phyloP scores from a whole-genome alignment of 2,888 invertebrate genomes.

The Athalia cordata region DNA sequence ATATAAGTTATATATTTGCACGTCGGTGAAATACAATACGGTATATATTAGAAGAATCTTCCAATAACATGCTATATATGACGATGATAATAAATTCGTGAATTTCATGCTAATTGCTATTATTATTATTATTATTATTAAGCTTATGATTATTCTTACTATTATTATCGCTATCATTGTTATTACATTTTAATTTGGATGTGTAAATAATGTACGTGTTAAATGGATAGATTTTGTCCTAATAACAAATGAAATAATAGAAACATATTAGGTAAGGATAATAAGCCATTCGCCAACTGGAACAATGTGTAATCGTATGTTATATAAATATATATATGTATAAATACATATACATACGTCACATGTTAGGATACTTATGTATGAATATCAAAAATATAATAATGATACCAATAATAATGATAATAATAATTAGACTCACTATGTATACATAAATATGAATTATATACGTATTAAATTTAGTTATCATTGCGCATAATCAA shows the following conservation, averaged over 20 bases:
- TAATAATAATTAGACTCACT: slow-evolving; percentile 11
- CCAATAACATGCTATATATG: too few species aligned
- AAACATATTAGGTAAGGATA: slow-evolving; percentile 69
- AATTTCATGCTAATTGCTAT: too few species aligned
- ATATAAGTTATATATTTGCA: not conserved
- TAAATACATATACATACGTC: slow-evolving; percentile 24
- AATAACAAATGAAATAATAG: slow-evolving; percentile 70
- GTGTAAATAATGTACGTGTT: slow-evolving; percentile 54
- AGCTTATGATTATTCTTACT: slow-evolving; percentile 30
- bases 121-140: too few species aligned
- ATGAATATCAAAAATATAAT: slow-evolving; percentile 49
- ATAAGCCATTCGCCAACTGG: slow-evolving; percentile 46
- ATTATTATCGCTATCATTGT: slow-evolving; percentile 49
- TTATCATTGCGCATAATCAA: slow-evolving; percentile 4
- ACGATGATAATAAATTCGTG: too few species aligned
- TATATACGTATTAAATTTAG: not conserved
- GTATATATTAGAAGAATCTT: too few species aligned
- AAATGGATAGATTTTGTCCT: slow-evolving; percentile 66
- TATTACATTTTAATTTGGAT: slow-evolving; percentile 56
- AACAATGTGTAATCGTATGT: slow-evolving; percentile 26
- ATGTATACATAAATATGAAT: not conserved
- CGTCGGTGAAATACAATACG: not conserved
- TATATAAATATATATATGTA: slow-evolving; percentile 36
- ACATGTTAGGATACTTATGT: slow-evolving; percentile 6
- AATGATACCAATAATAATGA: slow-evolving; percentile 14